Evolutionary conservation across 2,888 invertebrate genomes (phyloP).

Genomic region (Panopea generosa): DNA sequence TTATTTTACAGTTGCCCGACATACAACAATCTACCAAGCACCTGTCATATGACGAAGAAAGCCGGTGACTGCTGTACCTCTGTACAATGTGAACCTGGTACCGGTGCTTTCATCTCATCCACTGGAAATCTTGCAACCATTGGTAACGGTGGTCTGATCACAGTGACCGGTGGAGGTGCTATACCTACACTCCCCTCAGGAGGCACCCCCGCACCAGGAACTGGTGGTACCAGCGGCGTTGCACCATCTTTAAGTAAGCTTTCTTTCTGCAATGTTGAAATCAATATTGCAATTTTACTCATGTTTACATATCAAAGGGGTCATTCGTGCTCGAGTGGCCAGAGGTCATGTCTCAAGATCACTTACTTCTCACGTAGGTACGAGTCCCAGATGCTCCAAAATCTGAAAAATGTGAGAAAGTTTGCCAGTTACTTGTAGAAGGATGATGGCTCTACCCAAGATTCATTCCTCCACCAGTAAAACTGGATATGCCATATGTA

Average conservation of each 20-base stretch:
- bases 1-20: slow-evolving; percentile 67
- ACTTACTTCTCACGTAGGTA: too few relatives aligned
- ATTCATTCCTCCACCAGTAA: too few relatives aligned
- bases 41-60: slow-evolving; percentile 68
- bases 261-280: too few relatives aligned
- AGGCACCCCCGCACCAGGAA: slow-evolving; percentile 69
- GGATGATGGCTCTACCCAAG: too few relatives aligned
- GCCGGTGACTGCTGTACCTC: slow-evolving; percentile 73
- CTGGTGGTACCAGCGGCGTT: slow-evolving; percentile 69
- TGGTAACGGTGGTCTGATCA: slow-evolving; percentile 75
- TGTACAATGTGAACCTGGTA: slow-evolving; percentile 66
- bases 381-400: too few relatives aligned
- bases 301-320: too few relatives aligned
- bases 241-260: slow-evolving; percentile 70
- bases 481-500: too few relatives aligned
- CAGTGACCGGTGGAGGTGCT: slow-evolving; percentile 52
- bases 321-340: too few relatives aligned
- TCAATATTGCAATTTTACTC: too few relatives aligned
- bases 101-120: slow-evolving; percentile 71
- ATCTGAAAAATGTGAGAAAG: too few relatives aligned
- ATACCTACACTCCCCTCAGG: slow-evolving; percentile 72
- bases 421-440: too few relatives aligned
- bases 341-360: too few relatives aligned
- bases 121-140: slow-evolving; percentile 72
- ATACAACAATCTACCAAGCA: slow-evolving; percentile 73